Evolutionary conservation across 2,113 vertebrate species (phyloP).

Genomic region (Sprattus sprattus): DNA sequence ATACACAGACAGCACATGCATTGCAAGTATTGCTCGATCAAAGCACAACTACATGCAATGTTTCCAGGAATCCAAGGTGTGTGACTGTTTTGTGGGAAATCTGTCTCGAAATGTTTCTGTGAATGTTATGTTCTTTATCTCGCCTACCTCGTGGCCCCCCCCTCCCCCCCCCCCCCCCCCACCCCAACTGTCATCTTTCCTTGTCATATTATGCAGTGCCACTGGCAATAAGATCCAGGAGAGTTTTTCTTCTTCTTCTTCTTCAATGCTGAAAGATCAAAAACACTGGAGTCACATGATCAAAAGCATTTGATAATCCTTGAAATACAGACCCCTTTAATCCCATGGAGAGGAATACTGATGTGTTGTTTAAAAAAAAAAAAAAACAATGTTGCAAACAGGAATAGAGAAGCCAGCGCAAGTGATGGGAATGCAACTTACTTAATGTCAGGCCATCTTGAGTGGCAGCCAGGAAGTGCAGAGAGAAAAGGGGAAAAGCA

Average conservation of each 20-base stretch:
- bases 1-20: neutral
- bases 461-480: constrained; percentile 52
- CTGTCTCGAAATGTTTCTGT: constrained; percentile 44
- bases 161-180: neutral
- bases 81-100: constrained; percentile 18
- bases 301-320: constrained; percentile 74
- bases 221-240: constrained; percentile 56
- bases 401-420: constrained; percentile 51
- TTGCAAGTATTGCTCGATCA: neutral
- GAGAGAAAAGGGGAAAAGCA: neutral
- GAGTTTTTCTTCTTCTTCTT: constrained; percentile 54
- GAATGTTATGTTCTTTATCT: constrained; percentile 50
- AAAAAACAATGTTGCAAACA: constrained; percentile 49
- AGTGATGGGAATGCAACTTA: constrained; percentile 59
- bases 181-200: constrained; percentile 57
- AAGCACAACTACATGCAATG: neutral
- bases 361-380: constrained; percentile 31
- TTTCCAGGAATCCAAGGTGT: neutral
- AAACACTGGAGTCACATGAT: constrained; percentile 70
- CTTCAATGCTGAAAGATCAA: constrained; percentile 60
- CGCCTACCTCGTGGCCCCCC: neutral
- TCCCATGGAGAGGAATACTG: constrained; percentile 57
- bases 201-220: constrained; percentile 58
- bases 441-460: constrained; percentile 56
- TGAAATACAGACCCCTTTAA: constrained; percentile 70